Base-by-base conservation (phyloP, 2,113 vertebrate genomes). In the Rhinoderma darwinii region DNA sequence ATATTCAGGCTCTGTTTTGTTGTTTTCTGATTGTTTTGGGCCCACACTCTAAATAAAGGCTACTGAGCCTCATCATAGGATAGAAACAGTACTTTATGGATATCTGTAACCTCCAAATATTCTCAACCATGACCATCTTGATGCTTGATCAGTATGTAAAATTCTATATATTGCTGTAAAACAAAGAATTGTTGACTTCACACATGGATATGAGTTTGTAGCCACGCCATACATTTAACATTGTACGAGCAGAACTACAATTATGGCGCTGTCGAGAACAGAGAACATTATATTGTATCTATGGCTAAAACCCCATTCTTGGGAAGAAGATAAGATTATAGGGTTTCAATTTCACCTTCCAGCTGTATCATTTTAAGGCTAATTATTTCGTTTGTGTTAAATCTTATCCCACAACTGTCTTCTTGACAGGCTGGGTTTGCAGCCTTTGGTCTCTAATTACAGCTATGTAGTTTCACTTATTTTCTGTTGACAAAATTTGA, bases 341-440 rank as follows among this genome's bases (percentile, higher is more conserved):
- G 84, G 73, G 43, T 85, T 85, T 61, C 22, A 35, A 44, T 17
- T 59, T 63, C 30, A 85, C 74, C 84, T 85, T 77, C 22, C 84
- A 85, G 84, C 84, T 85, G 84, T 77, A 66, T 77, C 35, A 76
- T 76, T 84, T 84, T 76, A 76, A 76, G 73, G 35, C 25, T 75
- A 85, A 84, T 85, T 85, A 61, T 85, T 85, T 47, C 66, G 73
- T 85, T 85, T 85, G 84, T 85, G 76, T 61, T 84, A 76, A 59
- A 41, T 63, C n/a, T 77, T 84, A 51, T 27, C 56, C 73, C 51
- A 43, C 56, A 43, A 78, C 27, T 77, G 43, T 77, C 27, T 22
- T 27, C 32, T 22, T 78, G 84, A 78, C 84, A 85, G 41, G 41
- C 84, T 77, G 73, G 68, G 39, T 85, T 66, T 85, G 17, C 18